phyloP scores from a whole-genome alignment of 2,797 vertebrate species.

The Hippocampus kuda region DNA sequence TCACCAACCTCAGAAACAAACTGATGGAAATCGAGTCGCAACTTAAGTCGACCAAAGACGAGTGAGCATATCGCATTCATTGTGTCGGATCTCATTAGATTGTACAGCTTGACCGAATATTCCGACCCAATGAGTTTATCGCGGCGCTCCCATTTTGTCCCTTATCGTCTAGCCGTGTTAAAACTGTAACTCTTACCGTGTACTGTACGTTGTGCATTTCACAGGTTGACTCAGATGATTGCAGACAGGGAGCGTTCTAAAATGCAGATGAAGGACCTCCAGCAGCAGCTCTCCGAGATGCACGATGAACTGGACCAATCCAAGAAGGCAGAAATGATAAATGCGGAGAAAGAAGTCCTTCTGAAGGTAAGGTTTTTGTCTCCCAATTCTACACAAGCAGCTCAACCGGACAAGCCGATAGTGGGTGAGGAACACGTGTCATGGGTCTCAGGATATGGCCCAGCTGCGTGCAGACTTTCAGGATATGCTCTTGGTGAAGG shows the following conservation, averaged over 20 bases:
- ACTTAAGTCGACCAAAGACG: conserved; percentile 74
- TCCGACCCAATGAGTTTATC: background rate
- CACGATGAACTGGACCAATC: conserved; percentile 86
- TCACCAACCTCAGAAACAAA: conserved; percentile 60
- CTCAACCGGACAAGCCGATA: too few relatives aligned
- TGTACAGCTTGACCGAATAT: background rate
- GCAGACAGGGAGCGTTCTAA: conserved; percentile 80
- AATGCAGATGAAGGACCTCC: conserved; percentile 84
- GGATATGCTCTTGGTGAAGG: conserved; percentile 74
- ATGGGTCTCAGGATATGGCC: conserved; percentile 67
- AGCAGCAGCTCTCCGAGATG: conserved; percentile 96
- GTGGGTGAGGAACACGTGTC: conserved; percentile 1
- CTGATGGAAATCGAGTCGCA: conserved; percentile 74
- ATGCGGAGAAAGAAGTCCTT: conserved; percentile 73
- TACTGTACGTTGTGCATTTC: background rate
- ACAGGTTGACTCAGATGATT: conserved; percentile 81
- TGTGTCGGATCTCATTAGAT: background rate
- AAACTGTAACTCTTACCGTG: too few relatives aligned
- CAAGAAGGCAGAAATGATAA: conserved; percentile 65
- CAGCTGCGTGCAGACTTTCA: conserved; percentile 78
- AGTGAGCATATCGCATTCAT: conserved; percentile 64
- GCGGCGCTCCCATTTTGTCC: too few relatives aligned
- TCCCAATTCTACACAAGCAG: background rate
- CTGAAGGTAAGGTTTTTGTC: conserved; percentile 68
- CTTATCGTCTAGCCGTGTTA: too few relatives aligned